Evolutionary conservation across 2,797 vertebrate genomes (phyloP), one percentile per base, ranked within the genome.

Genomic region (Rhinatrema bivittatum): DNA sequence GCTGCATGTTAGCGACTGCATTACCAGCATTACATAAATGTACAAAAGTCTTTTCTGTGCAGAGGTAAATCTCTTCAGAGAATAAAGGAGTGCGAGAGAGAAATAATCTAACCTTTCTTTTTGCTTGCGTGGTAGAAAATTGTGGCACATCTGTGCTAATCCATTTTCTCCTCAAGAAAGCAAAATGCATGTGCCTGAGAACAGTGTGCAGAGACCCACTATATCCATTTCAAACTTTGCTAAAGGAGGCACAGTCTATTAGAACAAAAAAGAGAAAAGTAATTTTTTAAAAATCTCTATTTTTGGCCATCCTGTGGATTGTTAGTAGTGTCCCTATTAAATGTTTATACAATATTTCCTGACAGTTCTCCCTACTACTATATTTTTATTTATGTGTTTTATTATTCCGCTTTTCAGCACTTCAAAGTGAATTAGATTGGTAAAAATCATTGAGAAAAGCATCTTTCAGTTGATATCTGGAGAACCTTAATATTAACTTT

Each of bases 1-100:
- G 62, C 63, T 73, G 69, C 81, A 83, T 85, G 81, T 65, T 63
- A 65, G 74, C 56, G 53, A 69, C 55, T 68, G 12, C 25, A 31
- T 30, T 21, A 25, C 52, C 38, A 25, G 38, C 20, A 11, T 31
- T 22, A 30, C 40, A 18, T 17, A 7, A 16, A 53, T 23, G 10
- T 22, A 44, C 27, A 22, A 3, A 27, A 24, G 18, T 15, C 35
- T 36, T 12, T 10, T 35, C 31, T 28, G 32, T 14, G n/a, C 15
- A 21, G 29, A 41, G 11, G 19, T 16, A 16, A n/a, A 18, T 28
- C 10, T 13, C 11, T 18, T 25, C 25, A 28, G 39, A 43, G 37
- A 36, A 14, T 16, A 16, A 13, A 25, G n/a, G 19, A 7, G 19
- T 11, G 3, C 9, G 34, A 35, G 13, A 36, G 42, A 5, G 47